Evolutionary conservation across 2,113 vertebrate genomes (phyloP), one percentile per base, ranked within the genome.

Genomic region (rat (Rattus norvegicus)): DNA sequence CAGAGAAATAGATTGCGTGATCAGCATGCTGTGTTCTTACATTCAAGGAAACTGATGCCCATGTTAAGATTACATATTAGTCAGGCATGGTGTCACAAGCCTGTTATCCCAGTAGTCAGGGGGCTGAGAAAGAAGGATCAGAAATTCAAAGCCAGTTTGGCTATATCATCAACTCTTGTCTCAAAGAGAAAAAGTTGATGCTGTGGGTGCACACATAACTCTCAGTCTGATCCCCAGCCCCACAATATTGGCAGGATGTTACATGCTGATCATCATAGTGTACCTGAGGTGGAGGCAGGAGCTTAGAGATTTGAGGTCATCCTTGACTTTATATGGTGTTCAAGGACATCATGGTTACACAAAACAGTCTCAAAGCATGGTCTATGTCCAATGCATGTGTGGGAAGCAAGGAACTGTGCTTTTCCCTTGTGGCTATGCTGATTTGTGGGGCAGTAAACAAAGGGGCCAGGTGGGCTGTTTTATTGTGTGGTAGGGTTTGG

Each of bases 11-110:
- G 43, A 33, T 16, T 17, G 47, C 2, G 14, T 17, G 13, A 17
- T 77, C 52, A 59, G 7, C 16, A 39, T 0, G 3, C 36, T 24
- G 0, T 39, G 30, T 16, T 22, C 19, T 28, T 84, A 30, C 19
- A 22, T 11, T 80, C 70, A 52, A 13, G 43, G 56, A 91, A 59
- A 76, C 22, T 16, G 20, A 28, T 7, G 43, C 17, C n/a, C 14
- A n/a, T 30, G 2, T 77, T 59, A 33, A 54, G 10, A 39, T 11
- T 24, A 20, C 61, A 24, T 73, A 2, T 70, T 6, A 88, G 10
- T 3, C 24, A 12, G 47, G 67, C 52, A 11, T 9, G 22, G 11
- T 3, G 67, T 72, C 30, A 52, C 33, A 43, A 54, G 52, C 19
- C 19, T 81, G 4, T 12, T 47, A 11, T 56, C 16, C 30, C 30